These are phyloP conservation scores for Galleria mellonella DNA, from an alignment of 1,140 invertebrate genomes.

Conservation along the genomic window DNA sequence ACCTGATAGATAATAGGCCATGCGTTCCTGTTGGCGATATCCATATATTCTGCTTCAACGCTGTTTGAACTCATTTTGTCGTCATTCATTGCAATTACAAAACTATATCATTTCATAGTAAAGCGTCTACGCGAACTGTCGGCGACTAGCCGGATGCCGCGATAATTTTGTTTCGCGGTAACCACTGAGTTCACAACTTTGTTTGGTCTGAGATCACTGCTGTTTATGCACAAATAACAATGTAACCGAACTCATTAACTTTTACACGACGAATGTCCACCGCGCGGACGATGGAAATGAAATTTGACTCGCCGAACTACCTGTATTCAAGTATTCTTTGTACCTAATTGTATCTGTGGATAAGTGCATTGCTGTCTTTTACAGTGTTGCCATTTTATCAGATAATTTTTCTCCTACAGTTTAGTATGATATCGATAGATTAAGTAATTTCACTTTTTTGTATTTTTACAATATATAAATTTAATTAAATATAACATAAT, in stretches of 20 bases:
- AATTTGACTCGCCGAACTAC: slow-evolving; percentile 4
- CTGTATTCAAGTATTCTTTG: too few species aligned
- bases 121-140: slow-evolving; percentile 28
- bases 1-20: slow-evolving; percentile 83
- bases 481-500: too few species aligned
- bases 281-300: not conserved
- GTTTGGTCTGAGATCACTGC: not conserved
- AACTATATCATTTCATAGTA: slow-evolving; percentile 43
- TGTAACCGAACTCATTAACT: not conserved
- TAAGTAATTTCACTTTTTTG: too few species aligned
- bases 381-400: slow-evolving; percentile 11
- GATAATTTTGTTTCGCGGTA: not conserved
- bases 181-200: not conserved
- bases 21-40: slow-evolving; percentile 77
- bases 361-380: slow-evolving; percentile 15
- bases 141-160: slow-evolving; percentile 34
- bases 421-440: not conserved
- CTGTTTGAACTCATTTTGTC: slow-evolving; percentile 59
- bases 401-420: not conserved
- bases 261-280: not conserved
- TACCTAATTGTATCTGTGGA: too few species aligned
- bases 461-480: too few species aligned
- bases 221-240: not conserved
- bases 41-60: slow-evolving; percentile 81
- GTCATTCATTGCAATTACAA: slow-evolving; percentile 36